Base-by-base conservation (phyloP, 2,113 vertebrate genomes). In the Paralichthys olivaceus region DNA sequence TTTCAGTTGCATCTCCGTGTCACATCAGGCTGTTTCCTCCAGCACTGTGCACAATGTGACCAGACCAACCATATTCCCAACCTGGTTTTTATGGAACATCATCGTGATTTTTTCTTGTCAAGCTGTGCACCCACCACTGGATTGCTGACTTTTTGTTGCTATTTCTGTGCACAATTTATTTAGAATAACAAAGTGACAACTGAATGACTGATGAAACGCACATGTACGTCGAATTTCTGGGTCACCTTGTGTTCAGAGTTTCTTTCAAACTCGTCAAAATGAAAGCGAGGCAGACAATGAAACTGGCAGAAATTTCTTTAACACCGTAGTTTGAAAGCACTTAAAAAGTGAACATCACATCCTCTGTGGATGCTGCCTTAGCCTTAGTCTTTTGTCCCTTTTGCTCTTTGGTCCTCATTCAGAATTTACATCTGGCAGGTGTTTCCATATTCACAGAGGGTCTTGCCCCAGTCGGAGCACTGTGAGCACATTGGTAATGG, bases 361-460 rank as follows among this genome's bases (percentile, higher is more conserved):
- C 3, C 68, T 79, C 54, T 70, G 29, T 20, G 19, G 28, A 0
- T 9, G 4, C 19, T 40, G 47, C 49, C 57, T 75, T 67, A 25
- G 49, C 68, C 67, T 59, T 59, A 62, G 60, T 73, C 56, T 80
- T 77, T 70, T 74, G 57, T 51, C 68, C 51, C 51, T 82, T 84
- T 78, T 83, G 62, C 85, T 47, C 68, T 58, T 47, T 66, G 63
- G 70, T 77, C 49, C 58, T 86, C 77, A 60, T 87, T 79, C 68
- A 79, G 68, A 88, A 75, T 86, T 79, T 81, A 85, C 78, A 88
- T 73, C 61, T 75, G 77, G 68, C 85, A 81, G 76, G 47, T 84
- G 63, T 80, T 87, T 88, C 69, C 76, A 81, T 92, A 85, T 89
- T 88, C 80, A 86, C 72, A 28, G 60, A 72, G 73, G 77, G 64